phyloP scores from a whole-genome alignment of 1,140 invertebrate species.

The Drosophila tropicalis region DNA sequence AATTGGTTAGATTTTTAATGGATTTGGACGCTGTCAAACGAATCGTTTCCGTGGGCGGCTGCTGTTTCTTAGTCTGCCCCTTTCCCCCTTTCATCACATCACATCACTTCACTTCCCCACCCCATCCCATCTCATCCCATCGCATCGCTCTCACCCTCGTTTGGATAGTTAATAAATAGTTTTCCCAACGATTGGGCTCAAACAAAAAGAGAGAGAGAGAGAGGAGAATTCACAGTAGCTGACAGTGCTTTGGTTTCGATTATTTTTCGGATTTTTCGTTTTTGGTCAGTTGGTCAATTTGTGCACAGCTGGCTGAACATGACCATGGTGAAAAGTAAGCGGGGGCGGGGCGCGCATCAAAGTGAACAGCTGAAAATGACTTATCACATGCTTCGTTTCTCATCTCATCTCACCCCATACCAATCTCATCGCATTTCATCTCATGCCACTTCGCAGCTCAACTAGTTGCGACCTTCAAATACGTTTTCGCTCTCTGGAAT shows the following conservation, averaged over 20 bases:
- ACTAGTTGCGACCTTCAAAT: conserved; percentile 3
- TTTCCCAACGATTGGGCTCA: conserved; percentile 60
- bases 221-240: conserved; percentile 42
- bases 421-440: conserved; percentile 5
- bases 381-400: conserved; percentile 9
- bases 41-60: conserved; percentile 54
- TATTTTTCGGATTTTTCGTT: background rate
- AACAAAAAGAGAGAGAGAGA: too few relatives aligned
- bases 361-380: conserved; percentile 6
- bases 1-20: conserved; percentile 66
- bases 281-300: conserved; percentile 69
- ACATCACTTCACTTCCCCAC: too few relatives aligned
- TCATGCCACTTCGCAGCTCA: conserved; percentile 1
- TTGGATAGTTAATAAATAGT: background rate
- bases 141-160: background rate
- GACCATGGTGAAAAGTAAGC: conserved; percentile 2
- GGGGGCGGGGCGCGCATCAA: conserved; percentile 3
- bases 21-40: conserved; percentile 46
- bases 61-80: background rate
- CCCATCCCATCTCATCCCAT: too few relatives aligned
- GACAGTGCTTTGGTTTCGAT: conserved; percentile 40
- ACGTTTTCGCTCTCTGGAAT: conserved; percentile 16
- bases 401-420: background rate
- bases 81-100: background rate
- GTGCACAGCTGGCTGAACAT: conserved; percentile 46